Conservation (phyloP, 2,888 invertebrate species). For the Tethea ocularis region DNA sequence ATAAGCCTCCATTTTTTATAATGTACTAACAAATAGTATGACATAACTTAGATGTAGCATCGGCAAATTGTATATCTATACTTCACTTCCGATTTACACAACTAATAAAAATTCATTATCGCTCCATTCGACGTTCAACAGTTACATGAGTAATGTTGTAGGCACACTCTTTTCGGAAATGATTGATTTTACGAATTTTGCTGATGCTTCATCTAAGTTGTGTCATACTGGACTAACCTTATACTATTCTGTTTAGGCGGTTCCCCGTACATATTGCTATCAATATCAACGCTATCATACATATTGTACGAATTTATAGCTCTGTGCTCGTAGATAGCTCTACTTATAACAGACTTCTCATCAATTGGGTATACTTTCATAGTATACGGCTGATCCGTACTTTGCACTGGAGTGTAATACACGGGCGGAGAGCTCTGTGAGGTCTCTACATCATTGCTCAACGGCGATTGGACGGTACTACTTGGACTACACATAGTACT, state of each 20-base stretch:
- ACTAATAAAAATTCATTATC: too few species aligned
- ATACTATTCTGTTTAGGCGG: conserved; percentile 68
- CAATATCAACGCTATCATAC: conserved; percentile 57
- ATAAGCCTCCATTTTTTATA: too few species aligned
- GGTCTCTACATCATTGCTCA: conserved; percentile 61
- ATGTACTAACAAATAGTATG: too few species aligned
- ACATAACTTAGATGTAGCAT: too few species aligned
- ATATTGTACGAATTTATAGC: conserved; percentile 54
- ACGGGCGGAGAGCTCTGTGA: conserved; percentile 59
- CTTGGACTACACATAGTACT: conserved; percentile 76
- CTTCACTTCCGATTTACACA: too few species aligned
- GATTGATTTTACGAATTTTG: too few species aligned
- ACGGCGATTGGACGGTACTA: conserved; percentile 68
- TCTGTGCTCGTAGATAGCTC: conserved; percentile 61
- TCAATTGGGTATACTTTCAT: conserved; percentile 72
- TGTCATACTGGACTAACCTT: too few species aligned
- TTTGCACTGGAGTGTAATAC: conserved; percentile 51
- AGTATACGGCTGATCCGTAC: conserved; percentile 50
- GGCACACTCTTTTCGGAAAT: too few species aligned
- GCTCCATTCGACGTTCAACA: too few species aligned
- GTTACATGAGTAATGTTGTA: too few species aligned
- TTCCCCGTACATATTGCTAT: conserved; percentile 59
- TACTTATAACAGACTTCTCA: conserved; percentile 62
- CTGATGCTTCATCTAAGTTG: too few species aligned
- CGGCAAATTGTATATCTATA: too few species aligned